phyloP scores from a whole-genome alignment of 2,113 vertebrate species.

The Willisornis vidua region DNA sequence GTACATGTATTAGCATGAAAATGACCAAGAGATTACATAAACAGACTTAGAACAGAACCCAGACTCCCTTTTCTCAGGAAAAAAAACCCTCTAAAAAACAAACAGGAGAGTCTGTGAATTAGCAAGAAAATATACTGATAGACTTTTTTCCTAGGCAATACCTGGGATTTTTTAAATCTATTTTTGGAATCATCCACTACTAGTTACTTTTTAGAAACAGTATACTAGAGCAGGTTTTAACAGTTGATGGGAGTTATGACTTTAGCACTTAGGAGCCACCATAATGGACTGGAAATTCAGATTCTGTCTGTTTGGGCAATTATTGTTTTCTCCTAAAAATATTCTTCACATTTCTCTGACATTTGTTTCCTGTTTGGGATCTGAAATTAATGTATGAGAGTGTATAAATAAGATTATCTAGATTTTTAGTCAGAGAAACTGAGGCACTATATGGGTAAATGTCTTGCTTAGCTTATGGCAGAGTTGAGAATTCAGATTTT shows the following conservation, averaged over 20 bases:
- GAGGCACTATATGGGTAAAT: not conserved
- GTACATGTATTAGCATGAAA: not conserved
- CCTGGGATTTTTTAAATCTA: not conserved
- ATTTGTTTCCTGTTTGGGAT: not conserved
- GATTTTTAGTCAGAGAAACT: not conserved
- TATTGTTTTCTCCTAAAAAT: not conserved
- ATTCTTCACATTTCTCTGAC: not conserved
- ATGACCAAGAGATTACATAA: not conserved
- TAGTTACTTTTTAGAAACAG: not conserved
- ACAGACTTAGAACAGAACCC: not conserved
- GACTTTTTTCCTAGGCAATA: not conserved
- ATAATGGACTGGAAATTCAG: not conserved
- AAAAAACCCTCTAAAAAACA: not conserved
- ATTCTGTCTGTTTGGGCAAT: not conserved
- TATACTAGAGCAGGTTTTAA: not conserved
- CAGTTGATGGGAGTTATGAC: not conserved
- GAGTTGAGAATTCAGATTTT: not conserved
- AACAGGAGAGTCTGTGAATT: not conserved
- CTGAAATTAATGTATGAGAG: not conserved
- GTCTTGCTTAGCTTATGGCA: not conserved
- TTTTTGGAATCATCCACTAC: not conserved
- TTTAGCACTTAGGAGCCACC: not conserved
- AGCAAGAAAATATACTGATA: not conserved
- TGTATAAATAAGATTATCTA: conserved; percentile 24
- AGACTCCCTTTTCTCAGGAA: not conserved